Conservation (phyloP, 2,888 invertebrate species). For the Tenthredo distinguenda region DNA sequence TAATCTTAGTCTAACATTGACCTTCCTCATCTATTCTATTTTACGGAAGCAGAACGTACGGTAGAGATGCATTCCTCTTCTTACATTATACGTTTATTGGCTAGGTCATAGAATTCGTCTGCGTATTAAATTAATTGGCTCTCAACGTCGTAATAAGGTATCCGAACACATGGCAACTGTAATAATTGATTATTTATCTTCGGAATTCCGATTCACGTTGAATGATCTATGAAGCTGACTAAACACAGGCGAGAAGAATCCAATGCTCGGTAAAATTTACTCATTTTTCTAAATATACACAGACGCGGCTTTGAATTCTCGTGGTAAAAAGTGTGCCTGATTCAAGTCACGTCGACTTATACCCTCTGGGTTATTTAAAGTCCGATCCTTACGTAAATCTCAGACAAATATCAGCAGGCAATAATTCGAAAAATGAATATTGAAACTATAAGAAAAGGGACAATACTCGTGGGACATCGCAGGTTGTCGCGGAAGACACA, state of each 20-base stretch:
- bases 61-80: not conserved
- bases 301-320: not conserved
- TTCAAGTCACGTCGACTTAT: not conserved
- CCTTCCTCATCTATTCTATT: slow-evolving; percentile 37
- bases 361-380: slow-evolving; percentile 24
- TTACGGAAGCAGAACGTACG: not conserved
- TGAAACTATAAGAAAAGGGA: not conserved
- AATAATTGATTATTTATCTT: not conserved
- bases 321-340: not conserved
- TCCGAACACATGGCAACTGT: not conserved
- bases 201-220: not conserved
- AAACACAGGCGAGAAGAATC: not conserved
- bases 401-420: not conserved
- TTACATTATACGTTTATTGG: not conserved
- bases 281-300: slow-evolving; percentile 12
- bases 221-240: not conserved
- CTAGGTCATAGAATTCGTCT: not conserved
- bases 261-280: not conserved
- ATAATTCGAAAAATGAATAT: not conserved
- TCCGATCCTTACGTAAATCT: not conserved
- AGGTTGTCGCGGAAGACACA: slow-evolving; percentile 36
- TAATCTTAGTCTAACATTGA: slow-evolving; percentile 59
- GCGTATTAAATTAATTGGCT: slow-evolving; percentile 12
- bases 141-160: not conserved
- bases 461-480: slow-evolving; percentile 27